Evolutionary conservation across 2,113 vertebrate species (phyloP).

Genomic region (Corythaeola cristata): DNA sequence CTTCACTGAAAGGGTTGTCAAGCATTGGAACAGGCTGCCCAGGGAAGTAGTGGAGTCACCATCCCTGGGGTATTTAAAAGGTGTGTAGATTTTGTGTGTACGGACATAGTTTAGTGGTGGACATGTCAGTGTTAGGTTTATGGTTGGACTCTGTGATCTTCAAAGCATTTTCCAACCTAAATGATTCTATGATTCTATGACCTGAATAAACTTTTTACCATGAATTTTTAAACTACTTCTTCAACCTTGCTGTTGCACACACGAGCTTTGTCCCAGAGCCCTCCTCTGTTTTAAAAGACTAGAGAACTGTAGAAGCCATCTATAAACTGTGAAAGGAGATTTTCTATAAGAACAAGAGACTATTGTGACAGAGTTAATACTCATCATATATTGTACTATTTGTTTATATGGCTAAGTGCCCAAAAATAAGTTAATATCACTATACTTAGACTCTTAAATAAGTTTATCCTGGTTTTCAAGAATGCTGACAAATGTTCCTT

Average conservation of each 20-base stretch:
- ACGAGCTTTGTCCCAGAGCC: background rate
- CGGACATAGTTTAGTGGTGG: background rate
- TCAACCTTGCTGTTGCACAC: background rate
- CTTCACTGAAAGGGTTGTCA: background rate
- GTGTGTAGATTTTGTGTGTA: rapidly evolving
- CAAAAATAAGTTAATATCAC: background rate
- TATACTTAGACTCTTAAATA: background rate
- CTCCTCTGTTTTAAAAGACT: background rate
- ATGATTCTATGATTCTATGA: background rate
- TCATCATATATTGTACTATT: background rate
- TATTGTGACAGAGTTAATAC: background rate
- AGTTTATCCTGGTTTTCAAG: background rate
- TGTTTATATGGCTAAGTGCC: background rate
- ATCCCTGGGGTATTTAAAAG: background rate
- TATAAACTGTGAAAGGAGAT: background rate
- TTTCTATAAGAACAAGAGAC: background rate
- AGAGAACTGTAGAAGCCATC: background rate
- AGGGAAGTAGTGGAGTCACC: background rate
- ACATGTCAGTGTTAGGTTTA: background rate
- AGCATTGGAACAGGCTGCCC: background rate
- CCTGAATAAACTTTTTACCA: background rate
- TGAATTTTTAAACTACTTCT: background rate
- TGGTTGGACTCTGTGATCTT: background rate
- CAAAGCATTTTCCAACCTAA: background rate
- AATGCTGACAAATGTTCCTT: background rate